Conservation (phyloP, 2,113 vertebrate genomes). For the Microcebus griseorufus region DNA sequence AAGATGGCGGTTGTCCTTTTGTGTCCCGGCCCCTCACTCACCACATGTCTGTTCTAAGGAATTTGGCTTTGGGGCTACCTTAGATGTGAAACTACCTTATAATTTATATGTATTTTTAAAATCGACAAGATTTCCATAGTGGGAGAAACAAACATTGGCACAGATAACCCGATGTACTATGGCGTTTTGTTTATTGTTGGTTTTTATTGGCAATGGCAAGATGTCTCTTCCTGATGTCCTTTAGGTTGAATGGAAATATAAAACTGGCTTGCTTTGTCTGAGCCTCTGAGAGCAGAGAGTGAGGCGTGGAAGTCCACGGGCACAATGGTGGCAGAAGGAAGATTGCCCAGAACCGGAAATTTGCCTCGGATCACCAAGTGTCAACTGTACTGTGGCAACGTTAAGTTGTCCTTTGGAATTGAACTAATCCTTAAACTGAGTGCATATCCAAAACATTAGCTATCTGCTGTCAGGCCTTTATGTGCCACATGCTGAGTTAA, state of each 20-base stretch:
- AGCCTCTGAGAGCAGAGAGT: background rate
- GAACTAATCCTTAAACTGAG: conserved; percentile 76
- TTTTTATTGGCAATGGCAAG: background rate
- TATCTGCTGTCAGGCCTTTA: conserved; percentile 72
- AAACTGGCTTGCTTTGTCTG: conserved; percentile 26
- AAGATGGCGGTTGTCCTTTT: no score
- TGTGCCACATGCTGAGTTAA: conserved; percentile 77
- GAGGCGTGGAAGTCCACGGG: background rate
- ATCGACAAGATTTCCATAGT: background rate
- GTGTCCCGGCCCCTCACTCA: background rate
- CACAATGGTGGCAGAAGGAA: background rate
- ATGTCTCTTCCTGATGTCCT: background rate
- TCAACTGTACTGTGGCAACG: conserved; percentile 22
- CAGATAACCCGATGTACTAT: background rate
- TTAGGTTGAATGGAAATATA: background rate
- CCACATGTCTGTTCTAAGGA: background rate
- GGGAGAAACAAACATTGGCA: background rate
- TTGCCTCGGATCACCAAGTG: conserved; percentile 32
- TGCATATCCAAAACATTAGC: conserved; percentile 73
- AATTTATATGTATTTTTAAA: background rate
- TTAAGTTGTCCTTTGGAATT: conserved; percentile 65
- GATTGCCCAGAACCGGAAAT: background rate
- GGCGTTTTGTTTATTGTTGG: background rate
- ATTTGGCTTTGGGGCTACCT: background rate
- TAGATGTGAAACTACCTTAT: background rate